Base-by-base conservation (phyloP, 37 sponge, comb jelly and placozoan genomes). In the Ephydatia muelleri region DNA sequence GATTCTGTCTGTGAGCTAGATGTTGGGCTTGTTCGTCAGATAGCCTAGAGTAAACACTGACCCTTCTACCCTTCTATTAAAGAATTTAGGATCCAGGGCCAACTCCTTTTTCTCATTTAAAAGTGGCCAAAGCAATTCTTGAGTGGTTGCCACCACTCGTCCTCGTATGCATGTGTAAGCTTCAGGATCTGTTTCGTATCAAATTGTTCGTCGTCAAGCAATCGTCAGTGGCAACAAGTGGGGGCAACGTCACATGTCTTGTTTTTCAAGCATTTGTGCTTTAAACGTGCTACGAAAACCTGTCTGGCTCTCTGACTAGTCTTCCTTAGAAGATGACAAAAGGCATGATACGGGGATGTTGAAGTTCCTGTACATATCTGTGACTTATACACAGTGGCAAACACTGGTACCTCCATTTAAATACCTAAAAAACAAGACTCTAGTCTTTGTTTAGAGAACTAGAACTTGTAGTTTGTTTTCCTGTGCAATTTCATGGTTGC, bases 111-210 rank as follows among this genome's bases (percentile, higher is more conserved):
- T 57, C 57, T 76, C 79, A 26, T 49, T 34, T 21, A 81, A 14
- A 13, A 73, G 64, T 35, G 5, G n/a, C 0, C 5, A 83, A 69
- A 27, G 84, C 84, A n/a, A 35, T 33, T 36, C 84, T 74, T 30
- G 84, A 83, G 67, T 83, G 27, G 67, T 83, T 83, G 11, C 84
- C 84, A 3, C 84, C 84, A 36, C 74, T 30, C 19, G 76, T 75
- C n/a, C n/a, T 83, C 84, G 26, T 83, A 83, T 16, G n/a, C n/a
- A n/a, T n/a, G 3, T 66, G 68, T 75, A 83, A 36, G 76, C 84
- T 40, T 83, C 84, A 25, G 75, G 75, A 31, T n/a, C n/a, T 75
- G 76, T n/a, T 66, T 23, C 23, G 27, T 11, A 36, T 83, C 84
- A 65, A 75, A 83, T 12, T 65, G 27, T 33, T 83, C 76, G 19